phyloP scores from a whole-genome alignment of 2,797 vertebrate species.

The Passerculus sandwichensis region DNA sequence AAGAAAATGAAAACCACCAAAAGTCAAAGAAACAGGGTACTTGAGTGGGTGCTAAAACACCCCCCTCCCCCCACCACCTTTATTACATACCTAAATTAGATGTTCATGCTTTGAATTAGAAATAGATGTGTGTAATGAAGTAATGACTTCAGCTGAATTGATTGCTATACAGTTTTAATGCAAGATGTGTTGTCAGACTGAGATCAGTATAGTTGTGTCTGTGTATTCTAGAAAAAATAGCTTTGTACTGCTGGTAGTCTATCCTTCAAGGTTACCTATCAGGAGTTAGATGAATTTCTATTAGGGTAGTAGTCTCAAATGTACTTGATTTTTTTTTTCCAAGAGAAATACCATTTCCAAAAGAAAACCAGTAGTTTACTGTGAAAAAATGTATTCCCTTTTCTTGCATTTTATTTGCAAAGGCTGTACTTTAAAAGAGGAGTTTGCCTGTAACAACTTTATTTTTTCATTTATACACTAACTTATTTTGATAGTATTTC shows the following conservation, averaged over 20 bases:
- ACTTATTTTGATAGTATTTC: background rate
- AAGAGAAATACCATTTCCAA: background rate
- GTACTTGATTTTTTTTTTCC: background rate
- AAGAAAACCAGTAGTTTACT: background rate
- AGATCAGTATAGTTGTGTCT: background rate
- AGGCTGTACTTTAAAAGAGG: background rate
- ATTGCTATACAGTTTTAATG: background rate
- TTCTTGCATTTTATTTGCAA: background rate
- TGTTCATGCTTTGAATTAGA: background rate
- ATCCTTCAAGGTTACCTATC: too few relatives aligned
- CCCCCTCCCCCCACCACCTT: rapidly evolving
- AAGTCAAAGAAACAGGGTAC: background rate
- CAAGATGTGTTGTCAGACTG: background rate
- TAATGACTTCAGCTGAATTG: background rate
- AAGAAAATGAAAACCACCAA: background rate
- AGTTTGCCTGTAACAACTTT: background rate
- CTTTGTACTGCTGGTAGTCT: background rate
- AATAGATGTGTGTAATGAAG: background rate
- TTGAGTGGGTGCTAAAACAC: background rate
- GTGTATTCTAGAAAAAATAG: background rate
- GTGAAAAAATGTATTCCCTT: background rate
- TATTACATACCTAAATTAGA: background rate
- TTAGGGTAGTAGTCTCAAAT: background rate
- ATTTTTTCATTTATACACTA: background rate
- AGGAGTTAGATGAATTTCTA: background rate